Conservation (phyloP, 1,140 invertebrate species). For the Druon quercuslanigerum region DNA sequence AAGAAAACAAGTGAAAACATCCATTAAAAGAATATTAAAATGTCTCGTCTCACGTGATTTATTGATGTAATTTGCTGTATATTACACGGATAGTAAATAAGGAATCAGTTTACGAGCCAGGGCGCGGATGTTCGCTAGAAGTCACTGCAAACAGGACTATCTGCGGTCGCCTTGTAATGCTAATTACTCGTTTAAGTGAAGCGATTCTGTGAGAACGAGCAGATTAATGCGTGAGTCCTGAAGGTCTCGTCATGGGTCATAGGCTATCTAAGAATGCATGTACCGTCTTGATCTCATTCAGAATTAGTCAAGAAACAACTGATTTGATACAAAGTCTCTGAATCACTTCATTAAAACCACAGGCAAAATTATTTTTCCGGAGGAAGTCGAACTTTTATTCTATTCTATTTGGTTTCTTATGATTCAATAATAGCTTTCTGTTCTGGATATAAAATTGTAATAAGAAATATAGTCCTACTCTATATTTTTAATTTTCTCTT, state of each 20-base stretch:
- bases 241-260: constrained; percentile 17
- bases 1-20: too few species aligned
- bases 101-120: neutral
- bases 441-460: too few species aligned
- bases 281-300: constrained; percentile 17
- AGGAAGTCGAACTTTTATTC: neutral
- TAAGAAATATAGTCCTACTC: too few species aligned
- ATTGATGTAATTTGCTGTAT: constrained; percentile 1
- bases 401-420: too few species aligned
- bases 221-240: constrained; percentile 1
- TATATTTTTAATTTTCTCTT: too few species aligned
- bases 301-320: neutral
- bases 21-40: neutral
- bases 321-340: neutral
- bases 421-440: too few species aligned
- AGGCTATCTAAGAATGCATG: neutral
- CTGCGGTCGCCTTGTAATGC: constrained; percentile 13
- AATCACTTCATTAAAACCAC: neutral
- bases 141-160: neutral
- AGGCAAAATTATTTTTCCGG: neutral
- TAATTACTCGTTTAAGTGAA: constrained; percentile 20
- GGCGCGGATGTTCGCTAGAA: constrained; percentile 6
- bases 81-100: constrained; percentile 5
- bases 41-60: neutral
- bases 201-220: neutral